phyloP scores from a whole-genome alignment of 64 coral and sea anemone species.

The Montipora efflorescens region DNA sequence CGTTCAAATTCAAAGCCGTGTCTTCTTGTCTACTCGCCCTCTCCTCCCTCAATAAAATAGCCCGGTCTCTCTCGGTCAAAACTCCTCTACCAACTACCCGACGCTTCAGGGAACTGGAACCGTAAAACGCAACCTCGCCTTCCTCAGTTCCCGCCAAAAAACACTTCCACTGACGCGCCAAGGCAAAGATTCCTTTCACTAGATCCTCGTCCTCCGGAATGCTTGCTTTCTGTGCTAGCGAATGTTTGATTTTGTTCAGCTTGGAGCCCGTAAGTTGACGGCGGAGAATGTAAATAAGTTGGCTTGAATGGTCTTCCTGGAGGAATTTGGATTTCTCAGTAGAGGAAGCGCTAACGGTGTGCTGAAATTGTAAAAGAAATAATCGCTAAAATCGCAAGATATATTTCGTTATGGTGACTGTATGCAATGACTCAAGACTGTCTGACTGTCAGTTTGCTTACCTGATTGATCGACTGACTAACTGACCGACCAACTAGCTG shows the following conservation, averaged over 20 bases:
- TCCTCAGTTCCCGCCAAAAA: conserved; percentile 92
- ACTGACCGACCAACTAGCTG: background rate
- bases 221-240: conserved; percentile 69
- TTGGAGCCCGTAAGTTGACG: conserved; percentile 88
- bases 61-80: conserved; percentile 92
- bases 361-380: conserved; percentile 43
- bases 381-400: background rate
- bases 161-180: conserved; percentile 97
- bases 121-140: conserved; percentile 92
- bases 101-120: conserved; percentile 90
- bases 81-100: conserved; percentile 96
- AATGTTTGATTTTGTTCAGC: conserved; percentile 82
- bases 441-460: too few species aligned
- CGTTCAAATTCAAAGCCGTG: conserved; percentile 14
- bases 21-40: conserved; percentile 49
- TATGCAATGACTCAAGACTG: too few species aligned
- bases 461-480: too few species aligned
- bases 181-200: conserved; percentile 89
- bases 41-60: conserved; percentile 92
- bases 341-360: conserved; percentile 48
- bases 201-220: conserved; percentile 89
- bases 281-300: conserved; percentile 86
- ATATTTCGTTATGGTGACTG: too few species aligned
- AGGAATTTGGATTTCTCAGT: conserved; percentile 81
- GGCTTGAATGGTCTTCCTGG: conserved; percentile 98